Evolutionary conservation across 2,888 invertebrate species (phyloP).

Genomic region (Napeogenes inachia): DNA sequence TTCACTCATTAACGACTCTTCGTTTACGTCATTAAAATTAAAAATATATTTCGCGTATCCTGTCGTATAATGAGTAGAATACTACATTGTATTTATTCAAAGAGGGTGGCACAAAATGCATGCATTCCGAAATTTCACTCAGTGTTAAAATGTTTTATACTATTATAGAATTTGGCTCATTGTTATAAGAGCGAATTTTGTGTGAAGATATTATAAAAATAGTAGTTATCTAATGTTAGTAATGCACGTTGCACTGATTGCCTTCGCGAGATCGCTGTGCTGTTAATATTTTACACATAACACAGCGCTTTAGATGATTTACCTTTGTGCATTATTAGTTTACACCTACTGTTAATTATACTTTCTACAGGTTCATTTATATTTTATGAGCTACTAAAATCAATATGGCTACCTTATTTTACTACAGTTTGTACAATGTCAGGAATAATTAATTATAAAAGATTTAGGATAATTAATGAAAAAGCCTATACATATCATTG

Average conservation of each 20-base stretch:
- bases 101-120: conserved; percentile 6
- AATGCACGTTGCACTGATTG: conserved; percentile 4
- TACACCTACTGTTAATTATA: not conserved
- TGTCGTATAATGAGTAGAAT: conserved; percentile 7
- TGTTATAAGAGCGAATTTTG: not conserved
- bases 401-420: no score
- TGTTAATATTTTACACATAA: conserved; percentile 8
- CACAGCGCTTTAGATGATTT: conserved; percentile 3
- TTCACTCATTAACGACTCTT: not conserved
- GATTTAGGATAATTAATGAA: no score
- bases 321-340: conserved; percentile 5
- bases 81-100: conserved; percentile 6
- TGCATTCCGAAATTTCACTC: not conserved
- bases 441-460: no score
- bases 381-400: not conserved
- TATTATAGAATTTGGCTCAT: not conserved
- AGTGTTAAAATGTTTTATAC: not conserved
- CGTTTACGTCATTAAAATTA: conserved; percentile 4
- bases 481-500: no score
- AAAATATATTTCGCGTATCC: conserved; percentile 7
- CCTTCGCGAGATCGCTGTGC: conserved; percentile 4
- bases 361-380: not conserved
- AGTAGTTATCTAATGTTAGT: conserved; percentile 3
- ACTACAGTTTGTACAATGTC: no score
- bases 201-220: conserved; percentile 2